phyloP scores from a whole-genome alignment of 2,888 invertebrate genomes.

The Gryllus longicercus region DNA sequence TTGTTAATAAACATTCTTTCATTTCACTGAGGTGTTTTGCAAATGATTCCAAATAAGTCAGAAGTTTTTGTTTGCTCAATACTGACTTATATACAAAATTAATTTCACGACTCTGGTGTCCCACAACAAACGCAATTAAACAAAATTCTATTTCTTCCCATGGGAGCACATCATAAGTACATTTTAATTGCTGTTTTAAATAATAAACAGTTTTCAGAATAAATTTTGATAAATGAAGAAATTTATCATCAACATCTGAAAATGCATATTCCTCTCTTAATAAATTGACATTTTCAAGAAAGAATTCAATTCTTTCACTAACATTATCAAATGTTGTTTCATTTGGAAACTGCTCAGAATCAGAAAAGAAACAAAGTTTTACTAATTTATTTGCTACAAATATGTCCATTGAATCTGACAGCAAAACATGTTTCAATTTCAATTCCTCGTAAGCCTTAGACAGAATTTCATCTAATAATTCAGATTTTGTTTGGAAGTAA shows the following conservation, averaged over 20 bases:
- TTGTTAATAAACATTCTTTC: constrained; percentile 12
- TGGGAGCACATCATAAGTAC: constrained; percentile 39
- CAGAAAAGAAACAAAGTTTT: not conserved
- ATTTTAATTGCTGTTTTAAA: constrained; percentile 39
- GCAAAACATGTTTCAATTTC: not conserved
- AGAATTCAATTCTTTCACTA: not conserved
- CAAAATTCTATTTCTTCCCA: constrained; percentile 42
- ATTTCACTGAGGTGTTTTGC: constrained; percentile 30
- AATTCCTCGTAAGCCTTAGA: not conserved
- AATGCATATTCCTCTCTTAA: not conserved
- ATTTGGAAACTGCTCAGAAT: not conserved
- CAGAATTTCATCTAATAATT: not conserved
- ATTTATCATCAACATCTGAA: constrained; percentile 34
- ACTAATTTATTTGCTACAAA: not conserved
- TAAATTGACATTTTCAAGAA: constrained; percentile 30
- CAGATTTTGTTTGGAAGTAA: not conserved
- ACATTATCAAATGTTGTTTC: not conserved
- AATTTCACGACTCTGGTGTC: constrained; percentile 30
- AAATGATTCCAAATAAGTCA: constrained; percentile 36
- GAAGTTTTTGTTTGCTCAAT: constrained; percentile 34
- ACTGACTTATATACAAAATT: constrained; percentile 35
- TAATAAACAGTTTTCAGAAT: constrained; percentile 38
- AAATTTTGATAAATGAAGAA: constrained; percentile 36
- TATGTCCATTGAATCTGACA: not conserved
- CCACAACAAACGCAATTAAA: constrained; percentile 38